Evolutionary conservation across 2,888 invertebrate species (phyloP).

Genomic region (Metellina segmentata): DNA sequence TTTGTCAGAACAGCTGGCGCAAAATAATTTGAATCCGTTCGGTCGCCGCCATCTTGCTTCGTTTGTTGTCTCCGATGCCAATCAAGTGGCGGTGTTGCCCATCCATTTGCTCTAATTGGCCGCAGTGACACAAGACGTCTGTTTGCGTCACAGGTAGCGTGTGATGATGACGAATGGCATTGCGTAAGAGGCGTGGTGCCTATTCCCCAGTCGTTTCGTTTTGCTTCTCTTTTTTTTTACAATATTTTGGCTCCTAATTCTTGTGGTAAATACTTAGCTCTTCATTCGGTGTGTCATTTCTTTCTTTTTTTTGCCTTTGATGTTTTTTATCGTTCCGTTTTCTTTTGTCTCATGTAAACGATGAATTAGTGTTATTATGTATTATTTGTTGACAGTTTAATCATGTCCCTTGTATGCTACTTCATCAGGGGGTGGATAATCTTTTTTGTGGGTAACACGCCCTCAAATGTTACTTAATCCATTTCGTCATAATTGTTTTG

Average conservation of each 20-base stretch:
- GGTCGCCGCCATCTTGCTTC: constrained; percentile 57
- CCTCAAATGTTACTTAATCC: too few relatives aligned
- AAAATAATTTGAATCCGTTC: constrained; percentile 71
- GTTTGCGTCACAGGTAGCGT: constrained; percentile 75
- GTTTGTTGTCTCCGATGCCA: constrained; percentile 63
- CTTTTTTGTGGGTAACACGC: not conserved
- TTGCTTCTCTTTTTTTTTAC: constrained; percentile 20
- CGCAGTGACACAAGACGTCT: constrained; percentile 75
- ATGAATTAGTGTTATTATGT: not conserved
- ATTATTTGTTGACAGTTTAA: not conserved
- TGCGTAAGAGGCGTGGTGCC: constrained; percentile 64
- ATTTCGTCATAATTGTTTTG: too few relatives aligned
- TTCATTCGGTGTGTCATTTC: not conserved
- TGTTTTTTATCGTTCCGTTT: not conserved
- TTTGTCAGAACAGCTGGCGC: constrained; percentile 21
- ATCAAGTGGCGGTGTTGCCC: constrained; percentile 68
- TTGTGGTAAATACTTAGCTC: not conserved
- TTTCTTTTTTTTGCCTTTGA: not conserved
- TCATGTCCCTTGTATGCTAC: not conserved
- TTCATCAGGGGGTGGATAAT: not conserved
- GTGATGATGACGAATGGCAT: constrained; percentile 76
- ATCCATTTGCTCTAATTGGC: constrained; percentile 77
- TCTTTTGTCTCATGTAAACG: not conserved
- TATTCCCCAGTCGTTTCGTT: constrained; percentile 34
- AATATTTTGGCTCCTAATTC: not conserved